Conservation (phyloP, 2,113 vertebrate species). For the Aviceda subcristata region DNA sequence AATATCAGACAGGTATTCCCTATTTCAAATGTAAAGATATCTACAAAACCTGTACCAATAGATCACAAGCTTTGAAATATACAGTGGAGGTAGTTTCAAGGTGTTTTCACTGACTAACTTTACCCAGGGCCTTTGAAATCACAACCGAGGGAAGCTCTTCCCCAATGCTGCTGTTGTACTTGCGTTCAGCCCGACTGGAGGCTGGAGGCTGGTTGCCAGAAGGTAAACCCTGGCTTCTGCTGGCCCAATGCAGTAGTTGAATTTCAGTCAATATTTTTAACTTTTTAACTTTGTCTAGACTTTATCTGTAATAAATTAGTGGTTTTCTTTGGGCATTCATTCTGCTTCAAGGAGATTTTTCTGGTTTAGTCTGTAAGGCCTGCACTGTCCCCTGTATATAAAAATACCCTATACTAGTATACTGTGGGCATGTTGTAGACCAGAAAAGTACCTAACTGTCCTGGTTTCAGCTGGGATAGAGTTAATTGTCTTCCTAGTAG, state of each 20-base stretch:
- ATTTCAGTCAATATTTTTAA: neutral
- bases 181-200: rapidly evolving
- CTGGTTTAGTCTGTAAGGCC: neutral
- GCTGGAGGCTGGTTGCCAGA: neutral
- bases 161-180: neutral
- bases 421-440: neutral
- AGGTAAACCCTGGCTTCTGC: neutral
- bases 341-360: neutral
- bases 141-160: neutral
- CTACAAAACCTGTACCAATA: neutral
- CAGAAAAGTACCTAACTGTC: neutral
- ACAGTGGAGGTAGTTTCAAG: neutral
- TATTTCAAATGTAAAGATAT: neutral
- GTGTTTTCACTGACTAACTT: neutral
- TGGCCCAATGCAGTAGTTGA: neutral
- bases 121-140: neutral
- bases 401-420: rapidly evolving
- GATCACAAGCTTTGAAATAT: neutral
- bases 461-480: too few relatives aligned
- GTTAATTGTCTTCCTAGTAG: too few relatives aligned
- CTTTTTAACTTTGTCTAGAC: neutral
- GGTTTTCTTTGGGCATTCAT: neutral
- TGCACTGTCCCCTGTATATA: neutral
- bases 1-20: neutral
- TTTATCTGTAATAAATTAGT: neutral